Percentiles rank a stretch among this genome's conserved stretches.
Evolutionary conservation across 1,140 invertebrate species (phyloP).

Genomic region (Phymastichus coffea): DNA sequence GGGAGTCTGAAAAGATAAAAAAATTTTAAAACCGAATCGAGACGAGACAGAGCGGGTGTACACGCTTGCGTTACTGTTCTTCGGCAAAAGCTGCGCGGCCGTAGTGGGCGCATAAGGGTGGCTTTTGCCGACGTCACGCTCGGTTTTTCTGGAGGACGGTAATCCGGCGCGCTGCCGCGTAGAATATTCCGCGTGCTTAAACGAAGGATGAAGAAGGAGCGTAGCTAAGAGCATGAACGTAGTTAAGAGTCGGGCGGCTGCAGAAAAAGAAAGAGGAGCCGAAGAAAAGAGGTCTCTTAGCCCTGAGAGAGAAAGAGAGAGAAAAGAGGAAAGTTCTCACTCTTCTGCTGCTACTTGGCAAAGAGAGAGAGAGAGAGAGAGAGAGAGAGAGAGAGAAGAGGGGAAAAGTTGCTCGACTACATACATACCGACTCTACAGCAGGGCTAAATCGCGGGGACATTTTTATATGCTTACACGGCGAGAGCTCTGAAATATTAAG

Average conservation of each 20-base stretch:
- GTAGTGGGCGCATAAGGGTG: too few relatives aligned
- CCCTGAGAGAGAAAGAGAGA: too few relatives aligned
- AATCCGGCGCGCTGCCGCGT: too few relatives aligned
- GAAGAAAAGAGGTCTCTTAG: slow-evolving; percentile 20
- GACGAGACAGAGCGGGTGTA: too few relatives aligned
- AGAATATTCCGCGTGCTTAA: slow-evolving; percentile 19
- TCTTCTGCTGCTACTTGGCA: slow-evolving; percentile 48
- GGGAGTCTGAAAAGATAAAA: too few relatives aligned
- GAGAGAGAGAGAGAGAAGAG: slow-evolving; percentile 30
- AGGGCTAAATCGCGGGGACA: slow-evolving; percentile 46
- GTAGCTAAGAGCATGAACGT: slow-evolving; percentile 27
- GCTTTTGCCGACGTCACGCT: background rate
- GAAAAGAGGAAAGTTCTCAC: slow-evolving; percentile 39
- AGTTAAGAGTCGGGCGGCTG: slow-evolving; percentile 30
- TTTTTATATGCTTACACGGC: slow-evolving; percentile 50
- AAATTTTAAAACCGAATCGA: too few relatives aligned
- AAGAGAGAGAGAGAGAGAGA: slow-evolving; percentile 30
- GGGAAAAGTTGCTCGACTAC: slow-evolving; percentile 8
- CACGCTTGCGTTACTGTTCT: too few relatives aligned
- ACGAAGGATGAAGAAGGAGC: slow-evolving; percentile 6
- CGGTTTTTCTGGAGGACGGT: slow-evolving; percentile 20
- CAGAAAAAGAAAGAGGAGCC: slow-evolving; percentile 22
- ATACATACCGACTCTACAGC: too few relatives aligned
- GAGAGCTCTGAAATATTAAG: slow-evolving; percentile 57
- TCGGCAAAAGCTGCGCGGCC: too few relatives aligned